Percentiles rank a stretch among this genome's conserved stretches.
Conservation (phyloP, 2,797 vertebrate genomes). For the Betta splendens region DNA sequence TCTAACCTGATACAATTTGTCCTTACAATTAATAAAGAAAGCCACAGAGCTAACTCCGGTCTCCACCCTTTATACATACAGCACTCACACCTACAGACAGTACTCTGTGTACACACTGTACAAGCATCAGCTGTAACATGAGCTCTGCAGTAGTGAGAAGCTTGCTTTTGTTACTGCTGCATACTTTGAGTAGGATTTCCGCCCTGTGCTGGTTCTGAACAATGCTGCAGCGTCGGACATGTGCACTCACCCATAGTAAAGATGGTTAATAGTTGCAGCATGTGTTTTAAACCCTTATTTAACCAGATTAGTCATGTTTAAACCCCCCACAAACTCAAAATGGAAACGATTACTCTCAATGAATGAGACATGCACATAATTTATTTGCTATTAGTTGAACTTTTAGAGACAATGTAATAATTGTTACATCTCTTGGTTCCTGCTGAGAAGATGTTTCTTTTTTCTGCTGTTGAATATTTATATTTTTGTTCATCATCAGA, state of each 20-base stretch:
- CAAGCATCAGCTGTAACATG: conserved; percentile 40
- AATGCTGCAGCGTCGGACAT: conserved; percentile 38
- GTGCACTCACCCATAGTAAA: conserved; percentile 45
- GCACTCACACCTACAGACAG: not conserved
- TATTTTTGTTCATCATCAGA: conserved; percentile 7
- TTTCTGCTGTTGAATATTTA: not conserved
- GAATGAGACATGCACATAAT: not conserved
- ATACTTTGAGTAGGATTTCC: conserved; percentile 46
- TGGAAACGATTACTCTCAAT: conserved; percentile 13
- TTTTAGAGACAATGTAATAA: not conserved
- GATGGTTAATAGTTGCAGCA: conserved; percentile 30
- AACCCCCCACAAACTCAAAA: not conserved
- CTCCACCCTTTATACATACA: conserved; percentile 8
- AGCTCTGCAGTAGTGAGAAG: conserved; percentile 26
- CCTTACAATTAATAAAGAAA: not conserved
- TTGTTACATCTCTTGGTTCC: not conserved
- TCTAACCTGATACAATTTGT: not conserved
- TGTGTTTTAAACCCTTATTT: conserved; percentile 47
- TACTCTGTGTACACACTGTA: not conserved
- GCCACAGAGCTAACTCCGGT: not conserved
- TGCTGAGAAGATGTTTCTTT: not conserved
- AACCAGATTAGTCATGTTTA: conserved; percentile 40
- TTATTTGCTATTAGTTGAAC: conserved; percentile 6
- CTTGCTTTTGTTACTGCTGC: conserved; percentile 34
- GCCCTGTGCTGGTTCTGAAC: conserved; percentile 5